These are phyloP conservation scores for Hyperoodon ampullatus DNA, from an alignment of 2,113 vertebrate species.

Conservation along the genomic window DNA sequence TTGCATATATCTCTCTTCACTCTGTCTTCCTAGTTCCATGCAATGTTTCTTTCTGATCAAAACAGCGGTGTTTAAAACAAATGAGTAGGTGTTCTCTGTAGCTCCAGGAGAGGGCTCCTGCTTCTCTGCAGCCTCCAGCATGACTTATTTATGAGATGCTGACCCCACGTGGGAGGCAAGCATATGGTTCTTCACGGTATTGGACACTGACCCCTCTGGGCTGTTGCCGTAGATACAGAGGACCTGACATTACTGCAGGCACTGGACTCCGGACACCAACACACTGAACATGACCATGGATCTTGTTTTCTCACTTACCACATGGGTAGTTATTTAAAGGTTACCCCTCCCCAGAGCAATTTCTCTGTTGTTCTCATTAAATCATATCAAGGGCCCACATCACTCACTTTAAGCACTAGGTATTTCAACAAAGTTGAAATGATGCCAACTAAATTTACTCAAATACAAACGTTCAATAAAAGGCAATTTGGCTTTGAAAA, in stretches of 20 bases:
- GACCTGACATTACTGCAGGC: constrained; percentile 73
- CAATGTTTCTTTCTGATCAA: neutral
- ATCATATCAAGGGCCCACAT: constrained; percentile 64
- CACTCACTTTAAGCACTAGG: constrained; percentile 60
- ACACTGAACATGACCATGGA: constrained; percentile 33
- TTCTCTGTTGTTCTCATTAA: constrained; percentile 56
- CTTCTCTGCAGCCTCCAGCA: constrained; percentile 28
- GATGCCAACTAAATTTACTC: neutral
- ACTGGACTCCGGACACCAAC: constrained; percentile 40
- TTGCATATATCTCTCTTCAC: constrained; percentile 13
- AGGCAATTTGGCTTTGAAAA: constrained; percentile 60
- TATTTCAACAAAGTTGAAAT: constrained; percentile 71
- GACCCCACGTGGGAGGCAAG: constrained; percentile 66
- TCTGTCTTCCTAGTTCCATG: constrained; percentile 22
- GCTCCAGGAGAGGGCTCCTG: constrained; percentile 27
- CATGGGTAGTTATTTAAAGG: constrained; percentile 51
- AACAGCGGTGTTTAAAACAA: neutral
- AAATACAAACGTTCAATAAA: neutral
- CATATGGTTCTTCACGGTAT: neutral
- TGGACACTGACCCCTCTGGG: constrained; percentile 66
- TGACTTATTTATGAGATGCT: constrained; percentile 76
- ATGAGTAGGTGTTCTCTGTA: neutral
- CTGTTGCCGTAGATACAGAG: constrained; percentile 44
- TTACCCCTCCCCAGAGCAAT: constrained; percentile 50
- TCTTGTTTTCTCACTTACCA: constrained; percentile 32